Percentiles rank a stretch among this genome's conserved stretches.
These are phyloP conservation scores for Toxostoma redivivum DNA, from an alignment of 2,113 vertebrate species.

Conservation along the genomic window DNA sequence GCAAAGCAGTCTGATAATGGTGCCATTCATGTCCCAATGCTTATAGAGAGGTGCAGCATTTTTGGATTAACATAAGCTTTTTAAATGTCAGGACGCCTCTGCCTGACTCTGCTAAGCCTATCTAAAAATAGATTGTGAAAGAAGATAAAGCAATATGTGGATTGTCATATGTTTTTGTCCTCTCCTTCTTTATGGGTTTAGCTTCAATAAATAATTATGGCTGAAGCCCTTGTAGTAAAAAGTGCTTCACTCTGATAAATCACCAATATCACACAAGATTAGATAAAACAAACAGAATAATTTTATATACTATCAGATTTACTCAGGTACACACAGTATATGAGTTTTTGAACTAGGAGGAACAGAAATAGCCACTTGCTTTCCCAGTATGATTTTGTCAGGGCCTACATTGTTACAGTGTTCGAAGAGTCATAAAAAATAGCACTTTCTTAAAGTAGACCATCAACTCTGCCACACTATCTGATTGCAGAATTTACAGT, in stretches of 20 bases:
- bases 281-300: not conserved
- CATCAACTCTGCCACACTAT: not conserved
- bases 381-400: not conserved
- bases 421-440: not conserved
- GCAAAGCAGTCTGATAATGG: not conserved
- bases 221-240: not conserved
- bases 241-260: not conserved
- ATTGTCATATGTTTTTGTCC: not conserved
- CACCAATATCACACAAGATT: not conserved
- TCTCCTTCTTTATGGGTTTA: not conserved
- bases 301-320: not conserved
- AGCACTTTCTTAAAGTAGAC: not conserved
- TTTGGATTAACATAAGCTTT: not conserved
- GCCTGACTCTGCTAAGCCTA: not conserved
- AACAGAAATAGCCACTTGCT: not conserved
- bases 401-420: not conserved
- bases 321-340: rapidly evolving
- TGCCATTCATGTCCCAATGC: not conserved
- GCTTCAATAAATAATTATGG: not conserved
- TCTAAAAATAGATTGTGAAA: not conserved
- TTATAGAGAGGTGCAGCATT: not conserved
- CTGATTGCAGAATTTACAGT: not conserved
- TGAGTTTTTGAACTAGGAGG: not conserved
- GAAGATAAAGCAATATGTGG: not conserved
- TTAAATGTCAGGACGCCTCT: not conserved